phyloP scores from a whole-genome alignment of 2,888 invertebrate species.

The Morpho helenor region DNA sequence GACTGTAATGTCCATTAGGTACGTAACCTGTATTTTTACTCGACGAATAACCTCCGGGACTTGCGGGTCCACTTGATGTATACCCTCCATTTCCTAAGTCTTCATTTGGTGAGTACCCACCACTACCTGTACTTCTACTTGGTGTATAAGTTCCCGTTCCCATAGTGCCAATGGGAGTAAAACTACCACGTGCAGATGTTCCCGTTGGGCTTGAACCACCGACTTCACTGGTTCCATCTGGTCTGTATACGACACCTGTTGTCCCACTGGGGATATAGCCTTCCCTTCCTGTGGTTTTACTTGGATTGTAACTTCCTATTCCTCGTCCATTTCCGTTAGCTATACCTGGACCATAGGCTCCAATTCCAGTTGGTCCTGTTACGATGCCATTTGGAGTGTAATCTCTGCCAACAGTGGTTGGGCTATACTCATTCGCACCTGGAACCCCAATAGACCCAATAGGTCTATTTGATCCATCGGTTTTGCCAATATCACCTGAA shows the following conservation, averaged over 20 bases:
- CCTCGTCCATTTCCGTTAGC: neutral
- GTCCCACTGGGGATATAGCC: neutral
- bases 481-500: neutral
- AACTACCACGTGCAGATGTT: neutral
- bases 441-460: neutral
- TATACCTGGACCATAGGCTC: conserved; percentile 7
- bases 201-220: neutral
- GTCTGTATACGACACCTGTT: neutral
- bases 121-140: conserved; percentile 8
- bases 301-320: neutral
- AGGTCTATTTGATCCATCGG: neutral
- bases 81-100: conserved; percentile 2
- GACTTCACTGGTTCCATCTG: neutral
- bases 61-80: conserved; percentile 1
- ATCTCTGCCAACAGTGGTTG: neutral
- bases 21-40: neutral
- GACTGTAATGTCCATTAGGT: neutral
- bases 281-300: neutral
- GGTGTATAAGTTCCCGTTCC: conserved; percentile 4
- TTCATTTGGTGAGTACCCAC: conserved; percentile 17
- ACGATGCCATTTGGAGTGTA: conserved; percentile 3
- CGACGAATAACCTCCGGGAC: conserved; percentile 9
- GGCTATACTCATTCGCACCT: neutral
- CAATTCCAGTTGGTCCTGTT: neutral
- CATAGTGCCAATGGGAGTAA: neutral